Evolutionary conservation across 1,140 invertebrate genomes (phyloP), one percentile per base, ranked within the genome.

Genomic region (Babylonia areolata): DNA sequence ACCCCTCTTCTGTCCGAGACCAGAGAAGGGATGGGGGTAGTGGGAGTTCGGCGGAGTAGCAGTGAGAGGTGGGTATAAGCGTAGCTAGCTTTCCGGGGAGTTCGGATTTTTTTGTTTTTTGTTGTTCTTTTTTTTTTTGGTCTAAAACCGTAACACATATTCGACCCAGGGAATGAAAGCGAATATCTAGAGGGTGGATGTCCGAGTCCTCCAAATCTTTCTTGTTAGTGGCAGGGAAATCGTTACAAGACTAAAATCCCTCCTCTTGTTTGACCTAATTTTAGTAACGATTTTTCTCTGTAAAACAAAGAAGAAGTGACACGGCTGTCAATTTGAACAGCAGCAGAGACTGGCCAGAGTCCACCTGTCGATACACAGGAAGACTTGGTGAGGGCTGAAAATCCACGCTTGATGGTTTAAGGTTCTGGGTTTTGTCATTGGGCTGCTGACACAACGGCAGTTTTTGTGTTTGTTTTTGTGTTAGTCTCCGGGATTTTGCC

Each of bases 301-400:
- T 40, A 77, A 77, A 77, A 77, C 75, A 77, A 77, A 77, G 75
- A 77, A 15, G 75, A 40, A 39, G 40, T 77, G 75, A 77, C 37
- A 37, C 28, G 3, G 37, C 75, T 77, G 75, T 40, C 75, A 77
- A 77, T 77, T 23, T 77, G 58, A 40, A 40, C 75, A 77, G 75
- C 35, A 40, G 75, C 75, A 40, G 37, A 77, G 75, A 77, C 75
- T 73, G 71, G n/a, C 71, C 71, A 77, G 75, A 77, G 75, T 40
- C 75, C 12, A 11, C 12, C 35, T 40, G 75, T 15, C 12, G 71
- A 17, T 73, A 33, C 5, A 35, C 31, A 35, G 20, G 71, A 35
- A 73, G 31, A 6, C 23, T 73, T 73, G 71, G 31, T 17, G 31
- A 73, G 31, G 71, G 35, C 6, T 35, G 31, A 35, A 73, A 20